Conservation (phyloP, 2,797 vertebrate species). For the Phataginus tetradactyla region DNA sequence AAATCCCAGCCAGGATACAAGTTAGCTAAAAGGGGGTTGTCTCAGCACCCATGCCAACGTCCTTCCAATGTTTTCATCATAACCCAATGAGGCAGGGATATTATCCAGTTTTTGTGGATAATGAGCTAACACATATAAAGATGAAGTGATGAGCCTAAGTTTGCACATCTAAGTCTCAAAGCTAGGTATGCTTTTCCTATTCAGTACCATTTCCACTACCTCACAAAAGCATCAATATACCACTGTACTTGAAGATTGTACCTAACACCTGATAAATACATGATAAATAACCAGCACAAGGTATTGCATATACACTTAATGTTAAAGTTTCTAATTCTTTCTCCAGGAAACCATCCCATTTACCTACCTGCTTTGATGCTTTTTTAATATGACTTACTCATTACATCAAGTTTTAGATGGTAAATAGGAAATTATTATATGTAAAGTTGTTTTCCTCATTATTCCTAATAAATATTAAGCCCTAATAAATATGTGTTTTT, state of each 20-base stretch:
- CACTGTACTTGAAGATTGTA: neutral
- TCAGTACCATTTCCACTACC: neutral
- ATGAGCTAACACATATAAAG: neutral
- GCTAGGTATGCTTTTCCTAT: neutral
- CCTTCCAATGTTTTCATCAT: neutral
- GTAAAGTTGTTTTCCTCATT: neutral
- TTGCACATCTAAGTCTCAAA: neutral
- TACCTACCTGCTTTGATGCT: neutral
- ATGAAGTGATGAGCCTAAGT: neutral
- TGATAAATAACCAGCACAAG: neutral
- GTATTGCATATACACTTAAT: neutral
- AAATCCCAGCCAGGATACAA: neutral
- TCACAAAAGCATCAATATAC: neutral
- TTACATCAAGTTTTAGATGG: neutral
- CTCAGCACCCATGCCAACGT: neutral
- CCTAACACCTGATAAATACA: neutral
- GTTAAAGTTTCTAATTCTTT: slow-evolving; percentile 24
- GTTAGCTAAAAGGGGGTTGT: neutral
- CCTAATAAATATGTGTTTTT: neutral
- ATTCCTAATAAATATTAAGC: slow-evolving; percentile 39
- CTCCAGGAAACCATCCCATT: neutral
- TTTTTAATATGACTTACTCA: slow-evolving; percentile 15
- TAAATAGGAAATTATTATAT: neutral
- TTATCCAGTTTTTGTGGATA: neutral
- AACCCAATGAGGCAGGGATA: neutral